Evolutionary conservation across 2,888 invertebrate genomes (phyloP), one percentile per base, ranked within the genome.

Genomic region (Pyrrhosoma nymphula): DNA sequence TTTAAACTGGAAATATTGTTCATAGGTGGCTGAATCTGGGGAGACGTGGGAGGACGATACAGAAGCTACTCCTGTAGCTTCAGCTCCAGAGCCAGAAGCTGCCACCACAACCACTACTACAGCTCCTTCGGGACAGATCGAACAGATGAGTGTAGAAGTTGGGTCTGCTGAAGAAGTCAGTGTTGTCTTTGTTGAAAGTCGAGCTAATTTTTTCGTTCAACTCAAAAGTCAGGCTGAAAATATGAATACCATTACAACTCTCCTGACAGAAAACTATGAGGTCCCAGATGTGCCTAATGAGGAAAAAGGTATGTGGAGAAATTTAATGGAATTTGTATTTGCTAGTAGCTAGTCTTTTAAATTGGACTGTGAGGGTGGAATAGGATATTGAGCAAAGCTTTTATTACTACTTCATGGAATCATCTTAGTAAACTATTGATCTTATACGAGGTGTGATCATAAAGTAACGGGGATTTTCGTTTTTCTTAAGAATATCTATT

Each of bases 141-240:
- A 89, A 55, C 89, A 10, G 12, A 23, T 16, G 30, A 82, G 18
- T 23, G n/a, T 47, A 69, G 63, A 47, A 23, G 47, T 69, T 93
- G 93, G 93, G 47, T 93, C 69, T 63, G 47, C 16, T 23, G 93
- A 93, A 35, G 47, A 8, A 69, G 93, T 93, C 14, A 47, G 47
- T 75, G 93, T 93, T 14, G 93, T 93, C 69, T 93, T 93, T 69
- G 93, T 93, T n/a, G 93, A 93, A 75, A 93, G 35, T 39, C 23
- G 93, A 75, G 26, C 8, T n/a, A 69, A 93, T 75, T 93, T 93
- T 47, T 93, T 69, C 26, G 39, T 63, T 75, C 93, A 93, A 12
- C 69, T 93, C 26, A 69, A 69, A n/a, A 93, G 47, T 26, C 47
- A 93, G 47, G 75, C 69, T 26, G 69, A 47, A 39, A 63, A 75